These are phyloP conservation scores for Myiotriccus ornatus DNA, from an alignment of 2,797 vertebrate genomes.

Conservation along the genomic window DNA sequence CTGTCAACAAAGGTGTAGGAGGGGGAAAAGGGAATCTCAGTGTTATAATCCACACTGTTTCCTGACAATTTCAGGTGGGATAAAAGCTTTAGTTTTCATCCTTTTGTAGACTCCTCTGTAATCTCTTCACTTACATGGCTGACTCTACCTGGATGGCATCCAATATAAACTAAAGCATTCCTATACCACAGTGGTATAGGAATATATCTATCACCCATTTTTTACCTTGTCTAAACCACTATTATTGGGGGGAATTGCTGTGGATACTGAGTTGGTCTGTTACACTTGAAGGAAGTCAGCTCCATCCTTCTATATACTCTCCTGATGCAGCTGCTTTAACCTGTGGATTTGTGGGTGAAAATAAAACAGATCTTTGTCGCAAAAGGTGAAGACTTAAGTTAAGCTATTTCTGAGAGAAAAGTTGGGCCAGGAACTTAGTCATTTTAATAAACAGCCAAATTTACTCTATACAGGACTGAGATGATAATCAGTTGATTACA, in stretches of 20 bases:
- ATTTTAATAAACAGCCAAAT: slow-evolving; percentile 1
- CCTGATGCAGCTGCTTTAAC: neutral
- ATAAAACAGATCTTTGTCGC: neutral
- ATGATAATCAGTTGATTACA: neutral
- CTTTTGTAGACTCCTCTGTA: neutral
- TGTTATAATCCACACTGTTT: slow-evolving; percentile 14
- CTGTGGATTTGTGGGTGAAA: neutral
- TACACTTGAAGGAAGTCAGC: neutral
- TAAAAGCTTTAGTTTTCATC: slow-evolving; percentile 1
- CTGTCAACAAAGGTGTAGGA: slow-evolving; percentile 33
- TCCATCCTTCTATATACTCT: neutral
- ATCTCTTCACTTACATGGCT: neutral
- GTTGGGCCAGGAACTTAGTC: neutral
- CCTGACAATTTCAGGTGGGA: slow-evolving; percentile 36
- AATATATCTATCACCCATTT: neutral
- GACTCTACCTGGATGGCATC: neutral
- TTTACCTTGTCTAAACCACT: neutral
- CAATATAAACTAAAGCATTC: neutral
- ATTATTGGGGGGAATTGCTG: neutral
- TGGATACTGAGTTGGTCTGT: neutral
- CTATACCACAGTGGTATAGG: neutral
- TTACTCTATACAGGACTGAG: neutral
- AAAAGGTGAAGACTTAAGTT: neutral
- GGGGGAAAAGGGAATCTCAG: neutral
- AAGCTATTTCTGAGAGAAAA: neutral